Evolutionary conservation across 2,888 invertebrate species (phyloP), one percentile per base, ranked within the genome.

Genomic region (Plebejus melissa): DNA sequence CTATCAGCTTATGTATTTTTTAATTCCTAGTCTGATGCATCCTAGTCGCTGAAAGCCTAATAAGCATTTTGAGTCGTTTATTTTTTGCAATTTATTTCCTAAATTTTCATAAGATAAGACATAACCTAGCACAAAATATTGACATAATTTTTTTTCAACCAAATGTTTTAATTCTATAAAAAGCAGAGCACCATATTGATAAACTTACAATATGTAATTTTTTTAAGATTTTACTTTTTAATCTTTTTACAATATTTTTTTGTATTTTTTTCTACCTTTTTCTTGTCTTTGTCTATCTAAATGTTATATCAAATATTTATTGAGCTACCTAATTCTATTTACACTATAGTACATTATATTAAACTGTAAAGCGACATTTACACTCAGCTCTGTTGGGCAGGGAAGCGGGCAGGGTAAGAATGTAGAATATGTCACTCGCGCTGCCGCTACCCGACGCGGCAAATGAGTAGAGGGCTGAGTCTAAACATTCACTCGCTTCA

Each of bases 301-400:
- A 54, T 54, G 4, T 54, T 54, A 69, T 76, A 76, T 74, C 32
- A 70, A 70, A 70, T 70, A 22, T 46, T 58, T 58, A 36, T 58
- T 57, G 69, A 6, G 60, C 58, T 76, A 71, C 72, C 72, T 76
- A 74, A 46, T 46, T 46, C 32, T 54, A 54, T 72, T 22, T 72
- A 72, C 72, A 72, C 72, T 54, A 72, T 50, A 69, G 76, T 81
- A 86, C 50, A 72, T 72, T 54, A 54, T 16, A 32, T 5, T 72
- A 72, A 4, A 87, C 88, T 71, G 16, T 36, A 11, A 46, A 46
- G 46, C 46, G 46, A 46, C 46, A 46, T 46, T 46, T 46, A 46
- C 46, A 46, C 46, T 46, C 46, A 11, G 46, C 46, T 46, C 46
- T 46, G 46, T 11, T 41, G 2, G 9, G 9, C 41, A 41, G 41